A percentile compares a stretch with the other conserved stretches of the same genome.
phyloP scores from a whole-genome alignment of 2,888 invertebrate genomes.

The Brachypalpus laphriformis region DNA sequence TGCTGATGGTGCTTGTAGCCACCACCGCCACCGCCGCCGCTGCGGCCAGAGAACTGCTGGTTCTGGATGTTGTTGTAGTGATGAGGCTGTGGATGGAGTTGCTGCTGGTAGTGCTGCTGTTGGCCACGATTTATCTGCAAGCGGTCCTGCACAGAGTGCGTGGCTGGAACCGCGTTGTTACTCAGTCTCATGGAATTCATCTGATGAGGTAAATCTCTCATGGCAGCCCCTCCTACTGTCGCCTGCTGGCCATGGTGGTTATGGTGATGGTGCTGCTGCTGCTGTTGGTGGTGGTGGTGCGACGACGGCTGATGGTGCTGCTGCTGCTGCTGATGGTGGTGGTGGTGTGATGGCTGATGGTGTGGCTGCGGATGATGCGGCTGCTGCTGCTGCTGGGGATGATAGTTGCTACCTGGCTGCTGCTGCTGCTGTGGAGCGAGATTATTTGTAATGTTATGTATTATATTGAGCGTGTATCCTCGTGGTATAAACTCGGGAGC shows the following conservation, averaged over 20 bases:
- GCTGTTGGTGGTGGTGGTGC: slow-evolving; percentile 34
- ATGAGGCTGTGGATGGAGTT: slow-evolving; percentile 59
- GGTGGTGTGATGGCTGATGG: slow-evolving; percentile 34
- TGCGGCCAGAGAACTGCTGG: slow-evolving; percentile 67
- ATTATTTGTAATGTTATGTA: slow-evolving; percentile 66
- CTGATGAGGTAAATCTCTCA: slow-evolving; percentile 68
- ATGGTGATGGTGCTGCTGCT: slow-evolving; percentile 57
- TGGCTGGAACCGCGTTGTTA: slow-evolving; percentile 42
- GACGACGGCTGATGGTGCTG: slow-evolving; percentile 45
- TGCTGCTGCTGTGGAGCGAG: slow-evolving; percentile 43
- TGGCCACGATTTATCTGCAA: slow-evolving; percentile 67
- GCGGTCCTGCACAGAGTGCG: slow-evolving; percentile 69
- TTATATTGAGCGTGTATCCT: slow-evolving; percentile 65
- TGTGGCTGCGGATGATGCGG: slow-evolving; percentile 22
- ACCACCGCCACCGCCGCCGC: slow-evolving; percentile 56
- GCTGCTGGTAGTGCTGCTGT: slow-evolving; percentile 53
- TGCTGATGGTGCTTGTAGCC: slow-evolving; percentile 61
- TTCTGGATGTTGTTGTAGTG: slow-evolving; percentile 68
- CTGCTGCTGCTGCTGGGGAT: slow-evolving; percentile 45
- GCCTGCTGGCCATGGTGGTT: slow-evolving; percentile 52
- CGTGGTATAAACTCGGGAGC: slow-evolving; percentile 76
- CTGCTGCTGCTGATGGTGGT: slow-evolving; percentile 38
- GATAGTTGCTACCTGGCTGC: slow-evolving; percentile 41
- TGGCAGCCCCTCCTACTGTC: slow-evolving; percentile 34
- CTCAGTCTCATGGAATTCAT: slow-evolving; percentile 72